Conservation (phyloP, 2,888 invertebrate species). For the Eustalomyia histrio region DNA sequence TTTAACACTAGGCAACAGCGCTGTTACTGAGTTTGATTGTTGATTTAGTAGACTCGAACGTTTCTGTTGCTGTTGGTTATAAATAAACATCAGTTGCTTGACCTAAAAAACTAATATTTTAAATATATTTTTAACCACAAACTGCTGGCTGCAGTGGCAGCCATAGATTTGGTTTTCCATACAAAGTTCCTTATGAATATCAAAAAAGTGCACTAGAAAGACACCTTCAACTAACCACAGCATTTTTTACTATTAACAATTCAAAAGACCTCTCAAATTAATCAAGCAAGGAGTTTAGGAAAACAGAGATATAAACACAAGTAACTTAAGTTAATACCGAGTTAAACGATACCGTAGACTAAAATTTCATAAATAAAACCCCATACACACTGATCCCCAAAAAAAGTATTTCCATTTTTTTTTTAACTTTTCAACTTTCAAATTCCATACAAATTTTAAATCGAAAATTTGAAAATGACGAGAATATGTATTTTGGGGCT, state of each 20-base stretch:
- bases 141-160: constrained; percentile 8
- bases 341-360: too few relatives aligned
- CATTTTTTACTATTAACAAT: background rate
- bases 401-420: too few relatives aligned
- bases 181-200: background rate
- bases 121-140: constrained; percentile 25
- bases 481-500: too few relatives aligned
- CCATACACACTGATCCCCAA: too few relatives aligned
- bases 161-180: background rate
- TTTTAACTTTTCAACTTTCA: too few relatives aligned
- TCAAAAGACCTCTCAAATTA: too few relatives aligned
- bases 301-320: too few relatives aligned
- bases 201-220: background rate
- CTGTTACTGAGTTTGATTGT: constrained; percentile 2
- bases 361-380: too few relatives aligned
- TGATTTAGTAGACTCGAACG: background rate
- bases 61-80: background rate
- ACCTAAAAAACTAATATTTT: constrained; percentile 50
- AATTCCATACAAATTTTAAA: too few relatives aligned
- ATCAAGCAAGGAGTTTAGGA: too few relatives aligned
- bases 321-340: too few relatives aligned
- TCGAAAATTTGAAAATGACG: too few relatives aligned
- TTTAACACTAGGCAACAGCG: constrained; percentile 6
- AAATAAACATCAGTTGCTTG: constrained; percentile 17
- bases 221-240: background rate